A percentile compares a stretch with the other conserved stretches of the same genome.
phyloP scores from a whole-genome alignment of 2,113 vertebrate species.

The Hippolais icterina region DNA sequence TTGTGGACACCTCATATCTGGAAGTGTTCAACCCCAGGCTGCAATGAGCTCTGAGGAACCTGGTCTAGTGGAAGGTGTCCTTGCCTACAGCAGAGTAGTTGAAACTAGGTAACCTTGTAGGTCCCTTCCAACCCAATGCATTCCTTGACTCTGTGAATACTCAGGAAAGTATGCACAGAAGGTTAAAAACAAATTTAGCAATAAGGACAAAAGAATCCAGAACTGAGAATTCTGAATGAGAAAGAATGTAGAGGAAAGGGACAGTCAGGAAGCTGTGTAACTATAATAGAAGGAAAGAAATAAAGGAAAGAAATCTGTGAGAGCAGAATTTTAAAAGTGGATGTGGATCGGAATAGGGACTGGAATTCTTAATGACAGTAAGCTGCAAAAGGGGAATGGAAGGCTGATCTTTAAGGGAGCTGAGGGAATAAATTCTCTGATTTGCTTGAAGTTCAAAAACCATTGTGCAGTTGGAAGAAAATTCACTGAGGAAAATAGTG shows the following conservation, averaged over 20 bases:
- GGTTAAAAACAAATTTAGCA: background rate
- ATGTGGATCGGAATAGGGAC: background rate
- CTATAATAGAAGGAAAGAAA: background rate
- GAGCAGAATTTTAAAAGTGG: background rate
- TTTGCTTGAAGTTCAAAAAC: background rate
- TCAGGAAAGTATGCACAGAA: background rate
- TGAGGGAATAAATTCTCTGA: background rate
- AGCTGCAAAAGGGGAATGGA: background rate
- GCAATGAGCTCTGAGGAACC: background rate
- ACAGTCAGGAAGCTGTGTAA: background rate
- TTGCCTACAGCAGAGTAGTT: background rate
- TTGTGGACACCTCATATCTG: background rate
- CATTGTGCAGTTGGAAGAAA: background rate
- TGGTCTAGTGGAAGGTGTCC: background rate
- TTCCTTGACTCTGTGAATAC: background rate
- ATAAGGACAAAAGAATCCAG: background rate
- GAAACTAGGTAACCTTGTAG: background rate
- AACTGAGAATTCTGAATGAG: background rate
- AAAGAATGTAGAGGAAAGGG: background rate
- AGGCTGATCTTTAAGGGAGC: background rate
- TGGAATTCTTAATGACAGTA: background rate
- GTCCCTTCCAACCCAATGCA: background rate
- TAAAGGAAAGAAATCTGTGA: background rate
- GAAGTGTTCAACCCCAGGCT: background rate
- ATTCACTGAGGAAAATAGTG: conserved; percentile 2